A percentile compares a stretch with the other conserved stretches of the same genome.
Conservation (phyloP, 35 echinoderm and acorn worm species). For the Heliocidaris erythrogramma region DNA sequence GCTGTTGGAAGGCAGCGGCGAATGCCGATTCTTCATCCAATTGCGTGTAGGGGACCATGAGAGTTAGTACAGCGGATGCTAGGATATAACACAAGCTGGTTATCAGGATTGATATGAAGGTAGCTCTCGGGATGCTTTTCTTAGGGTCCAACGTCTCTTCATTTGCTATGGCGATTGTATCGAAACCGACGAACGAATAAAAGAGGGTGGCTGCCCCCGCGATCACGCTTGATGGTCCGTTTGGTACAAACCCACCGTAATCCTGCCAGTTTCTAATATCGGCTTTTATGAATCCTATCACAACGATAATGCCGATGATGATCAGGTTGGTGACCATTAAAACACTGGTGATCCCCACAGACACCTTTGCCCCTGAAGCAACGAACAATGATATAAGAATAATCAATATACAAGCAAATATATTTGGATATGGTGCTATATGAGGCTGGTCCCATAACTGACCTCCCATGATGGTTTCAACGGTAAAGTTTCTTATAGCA, state of each 20-base stretch:
- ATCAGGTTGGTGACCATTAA: conserved; percentile 12
- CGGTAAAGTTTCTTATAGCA: conserved; percentile 48
- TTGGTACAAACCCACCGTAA: conserved; percentile 47
- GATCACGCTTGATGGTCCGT: conserved; percentile 34
- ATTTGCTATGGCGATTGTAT: conserved; percentile 48
- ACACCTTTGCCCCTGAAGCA: conserved; percentile 14
- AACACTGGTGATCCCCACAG: conserved; percentile 23
- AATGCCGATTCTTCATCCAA: conserved; percentile 48
- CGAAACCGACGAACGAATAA: conserved; percentile 63
- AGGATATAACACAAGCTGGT: conserved; percentile 31
- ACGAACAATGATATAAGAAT: conserved; percentile 12
- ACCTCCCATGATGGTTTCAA: conserved; percentile 55
- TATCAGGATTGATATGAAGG: conserved; percentile 40
- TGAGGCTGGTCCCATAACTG: conserved; percentile 36
- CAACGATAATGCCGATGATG: conserved; percentile 48
- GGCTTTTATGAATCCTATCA: conserved; percentile 42
- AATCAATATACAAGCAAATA: conserved; percentile 42
- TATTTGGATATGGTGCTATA: conserved; percentile 51
- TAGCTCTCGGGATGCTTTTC: conserved; percentile 55
- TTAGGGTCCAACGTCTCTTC: conserved; percentile 58
- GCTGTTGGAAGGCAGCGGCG: conserved; percentile 45
- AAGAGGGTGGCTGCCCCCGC: conserved; percentile 59
- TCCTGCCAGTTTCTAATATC: conserved; percentile 63
- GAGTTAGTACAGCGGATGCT: conserved; percentile 48
- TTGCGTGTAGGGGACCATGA: conserved; percentile 55